These are phyloP conservation scores for Nipponacmea schrenckii DNA, from an alignment of 2,888 invertebrate species.

Conservation along the genomic window DNA sequence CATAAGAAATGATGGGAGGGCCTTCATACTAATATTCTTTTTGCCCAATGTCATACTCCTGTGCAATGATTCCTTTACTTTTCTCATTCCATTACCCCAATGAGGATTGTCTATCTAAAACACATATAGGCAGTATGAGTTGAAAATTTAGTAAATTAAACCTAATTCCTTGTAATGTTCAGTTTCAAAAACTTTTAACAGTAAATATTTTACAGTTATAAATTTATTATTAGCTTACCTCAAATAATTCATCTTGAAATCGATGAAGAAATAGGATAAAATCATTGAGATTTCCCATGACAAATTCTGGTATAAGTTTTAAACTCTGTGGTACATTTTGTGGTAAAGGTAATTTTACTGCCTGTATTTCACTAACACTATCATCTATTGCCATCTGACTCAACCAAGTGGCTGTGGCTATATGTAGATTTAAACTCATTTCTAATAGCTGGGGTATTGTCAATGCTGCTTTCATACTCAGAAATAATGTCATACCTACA, in stretches of 20 bases:
- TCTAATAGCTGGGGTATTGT: slow-evolving; percentile 80
- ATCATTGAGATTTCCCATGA: slow-evolving; percentile 87
- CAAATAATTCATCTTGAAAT: slow-evolving; percentile 62
- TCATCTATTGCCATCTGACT: slow-evolving; percentile 78
- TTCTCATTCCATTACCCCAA: too few relatives aligned
- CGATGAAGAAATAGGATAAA: slow-evolving; percentile 77
- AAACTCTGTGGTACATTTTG: slow-evolving; percentile 54
- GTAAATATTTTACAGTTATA: neutral
- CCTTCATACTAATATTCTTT: too few relatives aligned
- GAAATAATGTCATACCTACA: slow-evolving; percentile 61
- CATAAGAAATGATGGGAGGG: too few relatives aligned
- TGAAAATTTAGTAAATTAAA: too few relatives aligned
- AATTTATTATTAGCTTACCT: slow-evolving; percentile 44
- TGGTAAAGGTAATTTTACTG: slow-evolving; percentile 62
- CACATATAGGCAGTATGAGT: too few relatives aligned
- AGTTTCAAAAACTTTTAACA: too few relatives aligned
- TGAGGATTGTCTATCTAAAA: too few relatives aligned
- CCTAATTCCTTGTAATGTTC: too few relatives aligned
- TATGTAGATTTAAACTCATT: slow-evolving; percentile 80
- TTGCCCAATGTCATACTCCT: too few relatives aligned
- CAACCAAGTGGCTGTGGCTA: slow-evolving; percentile 86
- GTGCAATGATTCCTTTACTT: too few relatives aligned
- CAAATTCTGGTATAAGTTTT: slow-evolving; percentile 85
- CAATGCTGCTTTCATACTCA: slow-evolving; percentile 73
- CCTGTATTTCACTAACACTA: slow-evolving; percentile 45